Evolutionary conservation across 2,113 vertebrate species (phyloP), one percentile per base, ranked within the genome.

Genomic region (Sorex araneus): DNA sequence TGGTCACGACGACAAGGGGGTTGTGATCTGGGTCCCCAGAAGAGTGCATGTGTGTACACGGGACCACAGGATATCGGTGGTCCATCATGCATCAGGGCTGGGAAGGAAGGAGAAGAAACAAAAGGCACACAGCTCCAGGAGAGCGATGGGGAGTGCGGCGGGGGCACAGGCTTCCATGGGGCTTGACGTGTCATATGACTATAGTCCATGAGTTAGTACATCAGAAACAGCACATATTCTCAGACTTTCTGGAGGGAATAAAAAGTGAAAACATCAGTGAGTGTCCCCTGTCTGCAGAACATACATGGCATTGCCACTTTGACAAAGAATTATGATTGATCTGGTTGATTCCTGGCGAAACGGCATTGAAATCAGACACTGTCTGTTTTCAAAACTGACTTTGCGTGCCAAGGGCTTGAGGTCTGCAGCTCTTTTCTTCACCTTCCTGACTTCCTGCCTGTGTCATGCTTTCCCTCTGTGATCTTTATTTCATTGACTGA

Each of bases 401-500:
- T 16, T 19, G 21, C 36, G 77, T 23, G 82, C 71, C 28, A 78
- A 27, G 8, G 10, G 2, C 40, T 66, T 18, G n/a, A 90, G 93
- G 95, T 45, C 19, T 60, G 8, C 0, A 0, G 2, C 69, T 80
- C 71, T 94, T 60, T 25, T 71, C 69, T 4, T 30, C 30, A 86
- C 19, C 12, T 86, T 81, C 63, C 47, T 84, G 43, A 78, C 73
- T 3, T 10, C 47, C 47, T 50, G 64, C 70, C 30, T 75, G 45
- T 67, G 94, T 87, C 54, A 71, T 30, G 12, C 74, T 76, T 73
- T 50, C 57, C 30, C 32, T 43, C 76, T 73, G 47, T 84, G 18
- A 34, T 92, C 45, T 88, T 40, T 79, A 79, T 87, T 89, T 94
- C 27, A 74, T 74, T 45, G 12, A 19, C 30, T 19, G 88, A 32